Base-by-base conservation (phyloP, 2,113 vertebrate species). In the Myocastor coypus region DNA sequence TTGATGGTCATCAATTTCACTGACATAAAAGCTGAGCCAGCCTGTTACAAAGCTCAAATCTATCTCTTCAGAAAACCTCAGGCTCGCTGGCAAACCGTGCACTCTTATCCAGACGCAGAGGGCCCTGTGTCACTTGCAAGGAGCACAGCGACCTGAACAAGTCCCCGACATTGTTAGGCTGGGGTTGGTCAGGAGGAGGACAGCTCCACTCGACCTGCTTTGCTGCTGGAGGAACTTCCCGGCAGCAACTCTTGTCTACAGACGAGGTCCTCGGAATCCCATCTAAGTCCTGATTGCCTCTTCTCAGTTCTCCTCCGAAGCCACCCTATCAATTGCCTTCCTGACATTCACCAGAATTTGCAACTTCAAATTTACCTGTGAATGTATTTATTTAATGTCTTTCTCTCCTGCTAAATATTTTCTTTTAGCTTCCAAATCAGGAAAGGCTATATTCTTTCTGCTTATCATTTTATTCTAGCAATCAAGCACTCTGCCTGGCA, bases 21-120 rank as follows among this genome's bases (percentile, higher is more conserved):
- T 32, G 92, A 97, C 93, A 68, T 64, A 91, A 83, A 91, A 94
- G 87, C 81, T 95, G 94, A 97, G 87, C 81, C 83, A 89, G 80
- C 68, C 12, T 81, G 42, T 91, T 87, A n/a, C 46, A 84, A 52
- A 92, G 84, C 77, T 82, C 69, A 75, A 55, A 59, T 63, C 0
- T 5, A 10, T 82, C 66, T 61, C 66, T 77, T 94, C 28, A 0
- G 5, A 73, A 96, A 91, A 61, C 22, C 46, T 87, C 87, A n/a
- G 34, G 86, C 22, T 14, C 0, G 0, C 87, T 42, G 40, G 87
- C 68, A 87, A 87, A 81, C 50, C 1, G 20, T 87, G 63, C 28
- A 8, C 30, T 66, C 73, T 86, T 40, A 83, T 84, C 89, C 82
- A 92, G 81, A 92, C 63, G 9, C 1, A 73, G n/a, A 82, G 19